Conservation (phyloP, 2,888 invertebrate species). For the Acleris emargana region DNA sequence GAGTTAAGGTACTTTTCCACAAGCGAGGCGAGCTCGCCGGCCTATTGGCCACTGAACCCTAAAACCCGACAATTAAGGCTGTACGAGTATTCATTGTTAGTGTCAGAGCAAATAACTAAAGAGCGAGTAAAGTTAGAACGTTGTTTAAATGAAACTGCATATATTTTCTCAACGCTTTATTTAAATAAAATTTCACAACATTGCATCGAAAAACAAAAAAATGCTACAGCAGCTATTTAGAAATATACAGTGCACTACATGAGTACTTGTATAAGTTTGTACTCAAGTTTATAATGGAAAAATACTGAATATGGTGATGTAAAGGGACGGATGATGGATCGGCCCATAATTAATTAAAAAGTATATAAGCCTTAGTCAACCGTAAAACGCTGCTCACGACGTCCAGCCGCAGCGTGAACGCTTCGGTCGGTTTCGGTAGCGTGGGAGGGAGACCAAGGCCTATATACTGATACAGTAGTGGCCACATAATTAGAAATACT, state of each 20-base stretch:
- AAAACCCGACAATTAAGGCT: too few species aligned
- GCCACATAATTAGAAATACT: too few species aligned
- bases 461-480: too few species aligned
- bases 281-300: slow-evolving; percentile 20
- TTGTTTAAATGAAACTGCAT: slow-evolving; percentile 18
- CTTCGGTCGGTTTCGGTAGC: too few species aligned
- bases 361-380: background rate
- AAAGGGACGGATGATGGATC: slow-evolving; percentile 45
- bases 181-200: slow-evolving; percentile 53
- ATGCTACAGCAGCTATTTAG: slow-evolving; percentile 17
- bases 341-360: slow-evolving; percentile 32
- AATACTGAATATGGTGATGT: slow-evolving; percentile 21
- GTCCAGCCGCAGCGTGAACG: too few species aligned
- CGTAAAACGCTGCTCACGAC: too few species aligned
- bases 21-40: too few species aligned
- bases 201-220: slow-evolving; percentile 48
- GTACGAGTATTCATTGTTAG: too few species aligned
- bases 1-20: too few species aligned
- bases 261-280: slow-evolving; percentile 14
- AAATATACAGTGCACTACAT: slow-evolving; percentile 39
- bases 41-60: too few species aligned
- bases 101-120: too few species aligned
- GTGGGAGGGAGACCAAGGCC: too few species aligned
- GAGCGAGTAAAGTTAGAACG: background rate
- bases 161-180: slow-evolving; percentile 49